These are phyloP conservation scores for Chamaedrilus cognettii DNA, from an alignment of 2,888 invertebrate species.

Conservation along the genomic window DNA sequence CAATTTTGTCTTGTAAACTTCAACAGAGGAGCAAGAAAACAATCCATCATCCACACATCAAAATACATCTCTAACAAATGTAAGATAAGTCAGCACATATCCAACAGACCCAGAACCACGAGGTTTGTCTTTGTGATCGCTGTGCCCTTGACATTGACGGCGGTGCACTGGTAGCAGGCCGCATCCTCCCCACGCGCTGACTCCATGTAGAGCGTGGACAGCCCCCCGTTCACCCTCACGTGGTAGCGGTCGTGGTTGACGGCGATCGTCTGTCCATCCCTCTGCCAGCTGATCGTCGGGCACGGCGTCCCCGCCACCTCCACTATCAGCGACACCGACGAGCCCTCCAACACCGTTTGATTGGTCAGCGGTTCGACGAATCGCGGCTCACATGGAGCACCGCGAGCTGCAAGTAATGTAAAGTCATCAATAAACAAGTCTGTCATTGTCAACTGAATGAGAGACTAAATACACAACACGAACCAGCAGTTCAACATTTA, in stretches of 20 bases:
- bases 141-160: constrained; percentile 96
- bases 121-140: constrained; percentile 94
- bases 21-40: too few species aligned
- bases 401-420: constrained; percentile 57
- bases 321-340: constrained; percentile 86
- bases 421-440: too few species aligned
- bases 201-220: constrained; percentile 82
- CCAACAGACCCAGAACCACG: constrained; percentile 42
- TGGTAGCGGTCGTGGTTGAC: constrained; percentile 37
- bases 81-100: too few species aligned
- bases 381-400: constrained; percentile 92
- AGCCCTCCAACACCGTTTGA: constrained; percentile 87
- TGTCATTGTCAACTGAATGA: too few species aligned
- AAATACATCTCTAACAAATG: too few species aligned
- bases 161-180: constrained; percentile 98
- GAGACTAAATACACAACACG: too few species aligned
- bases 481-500: too few species aligned
- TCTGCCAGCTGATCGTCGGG: constrained; percentile 97
- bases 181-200: constrained; percentile 84
- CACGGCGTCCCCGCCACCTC: constrained; percentile 91
- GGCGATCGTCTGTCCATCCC: constrained; percentile 72
- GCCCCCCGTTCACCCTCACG: constrained; percentile 47
- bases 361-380: constrained; percentile 96
- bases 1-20: too few species aligned
- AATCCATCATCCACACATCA: too few species aligned